These are phyloP conservation scores for Mus pahari DNA, from an alignment of 2,113 vertebrate species.

Conservation along the genomic window DNA sequence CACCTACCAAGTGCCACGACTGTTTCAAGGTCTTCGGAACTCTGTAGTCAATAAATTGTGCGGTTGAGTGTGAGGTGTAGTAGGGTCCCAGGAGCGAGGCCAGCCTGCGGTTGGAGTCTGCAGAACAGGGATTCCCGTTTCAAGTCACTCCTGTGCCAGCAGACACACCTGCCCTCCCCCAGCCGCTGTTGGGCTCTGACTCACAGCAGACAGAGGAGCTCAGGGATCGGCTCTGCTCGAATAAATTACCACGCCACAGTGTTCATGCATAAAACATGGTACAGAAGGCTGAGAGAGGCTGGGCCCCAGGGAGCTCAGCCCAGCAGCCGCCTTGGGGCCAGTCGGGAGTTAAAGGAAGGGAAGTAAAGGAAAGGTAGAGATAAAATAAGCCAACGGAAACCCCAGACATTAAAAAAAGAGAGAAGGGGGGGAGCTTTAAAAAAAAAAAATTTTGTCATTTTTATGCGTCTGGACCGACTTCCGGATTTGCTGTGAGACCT, in stretches of 20 bases:
- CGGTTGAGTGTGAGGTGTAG: no score
- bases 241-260: conserved; percentile 87
- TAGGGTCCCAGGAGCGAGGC: not conserved
- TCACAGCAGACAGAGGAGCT: conserved; percentile 58
- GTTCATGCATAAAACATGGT: conserved; percentile 96
- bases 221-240: not conserved
- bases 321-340: conserved; percentile 41
- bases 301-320: not conserved
- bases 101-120: not conserved
- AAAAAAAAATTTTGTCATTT: not conserved
- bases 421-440: not conserved
- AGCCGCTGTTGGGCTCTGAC: not conserved
- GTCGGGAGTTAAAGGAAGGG: conserved; percentile 10
- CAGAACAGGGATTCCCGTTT: not conserved
- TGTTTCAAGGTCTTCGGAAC: not conserved
- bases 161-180: conserved; percentile 1
- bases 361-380: conserved; percentile 21
- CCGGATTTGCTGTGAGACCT: not conserved
- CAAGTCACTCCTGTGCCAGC: not conserved
- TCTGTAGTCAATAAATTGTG: not conserved
- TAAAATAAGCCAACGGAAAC: not conserved
- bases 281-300: conserved; percentile 77
- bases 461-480: not conserved
- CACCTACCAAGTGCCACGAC: not conserved
- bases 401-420: not conserved